Base-by-base conservation (phyloP, 92 coral and sea anemone species). In the Phymanthus crucifer region DNA sequence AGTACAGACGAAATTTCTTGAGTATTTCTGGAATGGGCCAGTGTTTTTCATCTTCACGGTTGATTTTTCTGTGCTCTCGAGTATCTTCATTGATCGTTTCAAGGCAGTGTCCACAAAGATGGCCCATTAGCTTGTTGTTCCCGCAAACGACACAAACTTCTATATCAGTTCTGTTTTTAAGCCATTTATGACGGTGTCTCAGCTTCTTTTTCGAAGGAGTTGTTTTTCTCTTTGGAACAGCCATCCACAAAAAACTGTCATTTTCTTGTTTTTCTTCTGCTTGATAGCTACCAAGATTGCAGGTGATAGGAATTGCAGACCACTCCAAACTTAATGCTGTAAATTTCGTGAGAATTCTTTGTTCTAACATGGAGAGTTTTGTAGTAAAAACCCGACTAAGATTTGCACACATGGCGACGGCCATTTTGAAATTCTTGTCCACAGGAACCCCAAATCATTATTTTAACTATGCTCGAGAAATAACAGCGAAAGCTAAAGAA, bases 21-120 rank as follows among this genome's bases (percentile, higher is more conserved):
- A 95, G 81, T 35, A 86, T 84, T 69, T 90, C 94, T n/a, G 99
- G 98, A 37, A 95, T 75, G 0, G 96, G 96, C 99, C 99, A 95
- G 77, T 87, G 91, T 33, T 79, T 66, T 17, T 74, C 91, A 61
- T 90, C 88, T 57, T 86, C 89, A 9, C 83, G 85, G 46, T 81
- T 40, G 31, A 76, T 81, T 70, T 76, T 89, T 36, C 97, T 80
- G 43, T 75, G 83, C 36, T 75, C 89, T 24, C 75, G 82, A 54
- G 98, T 91, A 65, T 85, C 83, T 35, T 78, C 78, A 58, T 88
- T 90, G 1, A 93, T 82, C 34, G 78, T 88, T 33, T 83, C 88
- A 72, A 93, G 87, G 72, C 99, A 95, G 66, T 90, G 77, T 26
- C 96, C 99, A 84, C 99, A 95, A 52, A 95, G 78, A 80, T 95